Evolutionary conservation across 2,797 vertebrate species (phyloP), one percentile per base, ranked within the genome.

Genomic region (Pyrocephalus nanus): DNA sequence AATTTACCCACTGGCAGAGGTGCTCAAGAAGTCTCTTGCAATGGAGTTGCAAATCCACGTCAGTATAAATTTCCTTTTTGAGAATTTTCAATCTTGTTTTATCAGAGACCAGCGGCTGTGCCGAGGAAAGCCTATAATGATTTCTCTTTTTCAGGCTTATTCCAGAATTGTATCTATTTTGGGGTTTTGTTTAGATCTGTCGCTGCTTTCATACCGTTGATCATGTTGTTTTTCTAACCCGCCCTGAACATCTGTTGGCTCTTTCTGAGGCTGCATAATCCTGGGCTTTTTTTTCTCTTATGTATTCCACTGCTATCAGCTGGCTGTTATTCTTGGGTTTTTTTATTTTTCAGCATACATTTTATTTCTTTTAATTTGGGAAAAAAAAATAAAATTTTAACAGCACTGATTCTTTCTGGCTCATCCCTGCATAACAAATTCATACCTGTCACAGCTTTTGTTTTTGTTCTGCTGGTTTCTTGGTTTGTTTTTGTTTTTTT

Each of bases 171-270:
- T 90, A 94, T 96, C 96, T 97, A 96, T 97, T 97, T 92, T 82
- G 86, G 88, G 96, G 93, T 90, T 96, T 96, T 96, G 93, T 97
- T 97, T 96, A 96, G 95, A 90, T 95, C 96, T 96, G 93, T 93
- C 30, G 57, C 94, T 90, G 96, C 94, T 95, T 96, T 97, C 80
- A 91, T 96, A 95, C 94, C 9, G 77, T 97, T 94, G 93, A 96
- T 96, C 96, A 85, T 85, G 94, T 95, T 97, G 96, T 97, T 97
- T 96, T 97, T 95, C 96, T 95, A 96, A 97, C 96, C 96, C 96
- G 74, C 96, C 95, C 95, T 75, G 96, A 97, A 97, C 96, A 97
- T 96, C 96, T 97, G 96, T 94, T 96, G 95, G 96, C 92, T 95
- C 88, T 95, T 97, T 97, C 77, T 38, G 45, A 96, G 80, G 84